Conservation (phyloP, 2,797 vertebrate genomes). For the Fundulus diaphanus region DNA sequence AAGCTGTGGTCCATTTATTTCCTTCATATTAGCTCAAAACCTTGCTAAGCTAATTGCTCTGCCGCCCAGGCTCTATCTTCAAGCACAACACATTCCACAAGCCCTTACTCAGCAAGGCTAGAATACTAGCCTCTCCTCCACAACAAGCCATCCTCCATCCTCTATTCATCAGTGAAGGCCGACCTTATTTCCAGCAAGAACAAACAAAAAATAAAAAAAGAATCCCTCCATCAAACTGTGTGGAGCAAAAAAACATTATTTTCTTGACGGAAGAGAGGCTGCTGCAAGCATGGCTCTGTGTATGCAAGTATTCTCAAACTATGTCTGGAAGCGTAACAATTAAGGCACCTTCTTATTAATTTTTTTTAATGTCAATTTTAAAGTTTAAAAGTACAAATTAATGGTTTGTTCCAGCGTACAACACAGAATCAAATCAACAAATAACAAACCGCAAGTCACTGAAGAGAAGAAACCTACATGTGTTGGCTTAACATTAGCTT, state of each 20-base stretch:
- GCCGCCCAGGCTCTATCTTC: background rate
- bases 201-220: background rate
- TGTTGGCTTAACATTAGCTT: slow-evolving; percentile 42
- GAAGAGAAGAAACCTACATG: slow-evolving; percentile 27
- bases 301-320: background rate
- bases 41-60: background rate
- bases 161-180: background rate
- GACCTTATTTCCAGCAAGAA: background rate
- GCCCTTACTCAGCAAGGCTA: background rate
- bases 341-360: background rate
- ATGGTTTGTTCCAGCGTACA: background rate
- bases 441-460: background rate
- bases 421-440: background rate
- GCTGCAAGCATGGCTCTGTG: background rate
- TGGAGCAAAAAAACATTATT: background rate
- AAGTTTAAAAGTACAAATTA: background rate
- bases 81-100: background rate
- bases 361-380: background rate
- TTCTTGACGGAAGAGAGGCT: background rate
- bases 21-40: background rate
- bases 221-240: background rate
- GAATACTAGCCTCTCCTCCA: background rate
- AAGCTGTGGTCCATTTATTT: background rate
- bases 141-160: background rate
- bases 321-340: background rate